Base-by-base conservation (phyloP, 2,888 invertebrate genomes). In the Oscheius sp. region DNA sequence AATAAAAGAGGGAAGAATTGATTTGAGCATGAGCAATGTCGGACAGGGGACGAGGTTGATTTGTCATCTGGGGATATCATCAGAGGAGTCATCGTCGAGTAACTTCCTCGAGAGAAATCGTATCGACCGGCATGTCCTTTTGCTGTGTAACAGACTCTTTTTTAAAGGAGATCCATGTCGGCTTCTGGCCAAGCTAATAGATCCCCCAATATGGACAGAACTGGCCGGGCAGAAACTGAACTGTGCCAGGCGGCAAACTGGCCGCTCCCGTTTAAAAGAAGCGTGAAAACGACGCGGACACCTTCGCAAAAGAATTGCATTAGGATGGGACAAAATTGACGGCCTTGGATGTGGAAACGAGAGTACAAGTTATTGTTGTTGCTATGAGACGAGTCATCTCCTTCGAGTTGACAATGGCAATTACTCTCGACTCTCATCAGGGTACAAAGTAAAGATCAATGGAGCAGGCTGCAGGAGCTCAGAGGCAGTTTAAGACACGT, bases 401-500 rank as follows among this genome's bases (percentile, higher is more conserved):
- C 55, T 55, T n/a, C n/a, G n/a, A n/a, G 25, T 55, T 55, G 55
- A 55, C 55, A 7, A 13, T 23, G 55, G 13, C 55, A 23, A 55
- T 55, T 55, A 55, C 21, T 21, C 21, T 3, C 23, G 55, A 23
- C 23, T 25, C 23, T 18, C 23, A 35, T 35, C 49, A 16, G 25
- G n/a, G 41, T 12, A 43, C n/a, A 61, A 61, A 35, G 61, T 27
- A 58, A 35, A 58, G 43, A 61, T 61, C 61, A 43, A 61, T 61
- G 61, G 21, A 43, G 43, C 23, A 29, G n/a, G 58, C 27, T 25
- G 58, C 29, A 58, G 58, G 27, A 35, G 29, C n/a, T n/a, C 27
- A 21, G 25, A 13, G n/a, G 41, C 58, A 61, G 61, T 61, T 61
- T 61, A 61, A 61, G 61, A 61, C 61, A 61, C 61, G 61, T 61